Conservation (phyloP, 2,797 vertebrate species). For the Pangasius macronema region DNA sequence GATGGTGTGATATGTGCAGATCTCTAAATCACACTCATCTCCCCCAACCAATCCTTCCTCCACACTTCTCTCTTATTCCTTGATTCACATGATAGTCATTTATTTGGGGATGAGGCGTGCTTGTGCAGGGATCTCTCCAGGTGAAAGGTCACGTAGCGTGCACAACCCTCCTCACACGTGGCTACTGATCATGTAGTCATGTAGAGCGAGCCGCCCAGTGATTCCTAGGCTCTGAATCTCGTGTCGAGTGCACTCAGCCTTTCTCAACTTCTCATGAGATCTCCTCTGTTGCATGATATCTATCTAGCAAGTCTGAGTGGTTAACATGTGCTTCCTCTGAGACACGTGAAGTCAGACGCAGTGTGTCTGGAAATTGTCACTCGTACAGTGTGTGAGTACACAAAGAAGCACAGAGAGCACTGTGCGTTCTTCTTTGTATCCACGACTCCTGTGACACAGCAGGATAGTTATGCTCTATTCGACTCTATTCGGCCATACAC, state of each 20-base stretch:
- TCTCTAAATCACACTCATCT: not conserved
- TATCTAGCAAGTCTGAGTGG: too few species aligned
- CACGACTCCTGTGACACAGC: not conserved
- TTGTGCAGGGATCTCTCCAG: not conserved
- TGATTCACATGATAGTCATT: not conserved
- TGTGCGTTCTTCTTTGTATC: not conserved
- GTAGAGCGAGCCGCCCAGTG: too few species aligned
- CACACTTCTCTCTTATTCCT: not conserved
- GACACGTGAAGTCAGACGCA: not conserved
- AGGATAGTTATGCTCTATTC: not conserved
- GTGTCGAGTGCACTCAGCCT: too few species aligned
- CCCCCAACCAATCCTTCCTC: not conserved
- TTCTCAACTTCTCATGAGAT: too few species aligned
- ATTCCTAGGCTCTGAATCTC: too few species aligned
- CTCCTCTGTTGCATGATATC: too few species aligned
- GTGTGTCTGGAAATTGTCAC: not conserved
- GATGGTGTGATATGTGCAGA: not conserved
- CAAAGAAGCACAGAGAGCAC: not conserved
- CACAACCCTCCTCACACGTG: not conserved
- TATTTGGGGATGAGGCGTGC: not conserved
- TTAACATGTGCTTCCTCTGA: not conserved
- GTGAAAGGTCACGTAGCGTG: not conserved
- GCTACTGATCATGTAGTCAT: too few species aligned
- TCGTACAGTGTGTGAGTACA: not conserved
- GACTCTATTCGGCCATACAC: not conserved